These are phyloP conservation scores for Cryptoprocta ferox DNA, from an alignment of 2,797 vertebrate species.

Conservation along the genomic window DNA sequence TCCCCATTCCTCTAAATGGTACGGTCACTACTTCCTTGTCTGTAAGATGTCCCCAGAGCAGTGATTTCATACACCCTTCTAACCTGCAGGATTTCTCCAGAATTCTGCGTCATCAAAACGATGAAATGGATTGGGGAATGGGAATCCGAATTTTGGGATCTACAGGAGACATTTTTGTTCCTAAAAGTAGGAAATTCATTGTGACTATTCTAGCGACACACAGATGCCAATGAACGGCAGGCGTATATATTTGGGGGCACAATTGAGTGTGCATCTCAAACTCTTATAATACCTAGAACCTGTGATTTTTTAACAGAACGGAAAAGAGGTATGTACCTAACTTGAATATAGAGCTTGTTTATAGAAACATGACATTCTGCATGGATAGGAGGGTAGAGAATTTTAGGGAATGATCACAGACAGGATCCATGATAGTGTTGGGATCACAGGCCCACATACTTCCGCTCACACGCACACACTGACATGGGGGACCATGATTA, in stretches of 20 bases:
- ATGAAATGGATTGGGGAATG: accelerated
- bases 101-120: background rate
- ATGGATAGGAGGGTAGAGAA: accelerated
- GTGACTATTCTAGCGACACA: too few species aligned
- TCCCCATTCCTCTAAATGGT: background rate
- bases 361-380: background rate
- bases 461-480: too few species aligned
- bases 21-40: accelerated
- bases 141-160: background rate
- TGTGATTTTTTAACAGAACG: background rate
- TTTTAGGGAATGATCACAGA: background rate
- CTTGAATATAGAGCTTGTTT: background rate
- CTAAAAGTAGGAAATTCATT: background rate
- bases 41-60: accelerated
- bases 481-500: too few species aligned
- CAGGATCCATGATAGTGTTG: background rate
- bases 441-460: too few species aligned
- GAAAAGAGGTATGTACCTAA: accelerated
- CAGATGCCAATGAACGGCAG: background rate
- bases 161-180: too few species aligned
- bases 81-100: too few species aligned
- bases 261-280: background rate
- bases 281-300: background rate
- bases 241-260: background rate
- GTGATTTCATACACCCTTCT: accelerated